These are phyloP conservation scores for Rhinopomastus cyanomelas DNA, from an alignment of 2,113 vertebrate genomes.

Conservation along the genomic window DNA sequence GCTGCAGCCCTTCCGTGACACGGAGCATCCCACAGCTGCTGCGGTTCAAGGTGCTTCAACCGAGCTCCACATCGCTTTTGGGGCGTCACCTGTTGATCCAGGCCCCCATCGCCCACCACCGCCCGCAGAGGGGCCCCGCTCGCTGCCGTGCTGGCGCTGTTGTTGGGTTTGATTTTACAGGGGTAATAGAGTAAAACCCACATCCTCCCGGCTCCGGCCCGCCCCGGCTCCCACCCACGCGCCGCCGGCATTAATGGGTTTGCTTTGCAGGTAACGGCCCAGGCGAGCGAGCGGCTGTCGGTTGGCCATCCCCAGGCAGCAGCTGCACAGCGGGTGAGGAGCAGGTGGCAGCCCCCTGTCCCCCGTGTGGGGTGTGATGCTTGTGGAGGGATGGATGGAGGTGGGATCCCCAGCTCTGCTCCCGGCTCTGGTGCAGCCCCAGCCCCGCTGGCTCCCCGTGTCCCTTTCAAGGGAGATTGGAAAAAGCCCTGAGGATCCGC, in stretches of 20 bases:
- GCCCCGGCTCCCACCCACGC: neutral
- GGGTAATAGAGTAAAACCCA: neutral
- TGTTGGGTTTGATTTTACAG: neutral
- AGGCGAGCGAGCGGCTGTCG: neutral
- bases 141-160: accelerated
- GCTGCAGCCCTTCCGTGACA: neutral
- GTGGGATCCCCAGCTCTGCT: neutral
- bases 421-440: accelerated
- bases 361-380: accelerated
- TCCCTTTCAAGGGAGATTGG: neutral
- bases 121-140: neutral
- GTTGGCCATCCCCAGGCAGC: neutral
- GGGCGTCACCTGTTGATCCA: neutral
- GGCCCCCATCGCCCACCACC: neutral
- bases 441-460: accelerated
- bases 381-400: neutral
- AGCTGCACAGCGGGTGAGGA: neutral
- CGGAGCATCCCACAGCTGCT: accelerated
- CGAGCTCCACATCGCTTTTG: neutral
- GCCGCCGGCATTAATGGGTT: neutral
- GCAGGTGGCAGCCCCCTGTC: neutral
- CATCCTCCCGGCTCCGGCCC: neutral
- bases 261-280: neutral
- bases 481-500: neutral
- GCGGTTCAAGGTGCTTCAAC: neutral